Evolutionary conservation across 2,113 vertebrate species (phyloP).

Genomic region (Catharus fuscescens): DNA sequence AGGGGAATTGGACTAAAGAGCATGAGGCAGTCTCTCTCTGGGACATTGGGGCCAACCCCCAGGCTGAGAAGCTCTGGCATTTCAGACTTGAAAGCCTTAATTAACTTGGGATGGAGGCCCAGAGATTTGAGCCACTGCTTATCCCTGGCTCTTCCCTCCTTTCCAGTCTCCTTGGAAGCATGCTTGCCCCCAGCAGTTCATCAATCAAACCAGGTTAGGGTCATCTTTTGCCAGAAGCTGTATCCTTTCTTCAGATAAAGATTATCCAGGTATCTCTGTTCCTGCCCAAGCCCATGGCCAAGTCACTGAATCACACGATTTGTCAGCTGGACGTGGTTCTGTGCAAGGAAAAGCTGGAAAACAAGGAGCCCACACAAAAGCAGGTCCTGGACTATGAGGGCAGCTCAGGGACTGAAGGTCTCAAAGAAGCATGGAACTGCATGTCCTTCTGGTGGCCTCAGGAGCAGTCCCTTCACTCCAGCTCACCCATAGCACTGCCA

Average conservation of each 20-base stretch:
- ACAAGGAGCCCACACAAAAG: neutral
- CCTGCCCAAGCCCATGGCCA: neutral
- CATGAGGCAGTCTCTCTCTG: neutral
- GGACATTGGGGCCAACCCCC: neutral
- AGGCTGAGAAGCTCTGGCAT: neutral
- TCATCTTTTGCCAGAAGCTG: neutral
- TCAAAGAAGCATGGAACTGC: neutral
- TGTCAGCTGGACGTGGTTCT: neutral
- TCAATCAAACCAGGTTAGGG: neutral
- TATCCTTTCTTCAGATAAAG: neutral
- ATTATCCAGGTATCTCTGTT: neutral
- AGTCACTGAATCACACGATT: fast-evolving
- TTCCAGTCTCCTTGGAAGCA: neutral
- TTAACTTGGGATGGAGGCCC: neutral
- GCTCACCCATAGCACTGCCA: neutral
- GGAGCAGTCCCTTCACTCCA: neutral
- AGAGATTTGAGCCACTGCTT: neutral
- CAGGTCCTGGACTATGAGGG: neutral
- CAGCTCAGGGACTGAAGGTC: neutral
- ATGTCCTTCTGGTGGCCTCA: neutral
- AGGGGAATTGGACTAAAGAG: neutral
- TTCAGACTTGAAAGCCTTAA: neutral
- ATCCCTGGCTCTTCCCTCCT: neutral
- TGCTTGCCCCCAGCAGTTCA: neutral
- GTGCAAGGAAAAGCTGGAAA: neutral